These are phyloP conservation scores for Nesidiocoris tenuis DNA, from an alignment of 2,888 invertebrate species.

Conservation along the genomic window DNA sequence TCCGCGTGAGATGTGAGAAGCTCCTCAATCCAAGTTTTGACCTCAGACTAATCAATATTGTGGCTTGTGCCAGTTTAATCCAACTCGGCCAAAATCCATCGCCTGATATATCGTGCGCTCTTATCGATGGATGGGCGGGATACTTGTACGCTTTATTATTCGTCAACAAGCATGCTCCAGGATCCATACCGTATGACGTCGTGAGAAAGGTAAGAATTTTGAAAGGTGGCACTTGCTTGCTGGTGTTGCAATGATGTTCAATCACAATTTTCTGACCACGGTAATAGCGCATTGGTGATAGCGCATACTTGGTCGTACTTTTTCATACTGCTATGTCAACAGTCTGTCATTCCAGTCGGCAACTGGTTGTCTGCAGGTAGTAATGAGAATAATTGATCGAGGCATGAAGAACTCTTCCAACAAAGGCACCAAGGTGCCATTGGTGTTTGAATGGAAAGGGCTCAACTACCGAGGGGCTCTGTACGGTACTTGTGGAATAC, in stretches of 20 bases:
- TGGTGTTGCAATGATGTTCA: too few species aligned
- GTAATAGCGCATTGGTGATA: too few species aligned
- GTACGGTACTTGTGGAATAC: slow-evolving; percentile 83
- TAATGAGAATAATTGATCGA: neutral
- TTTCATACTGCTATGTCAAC: too few species aligned
- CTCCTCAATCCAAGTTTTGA: too few species aligned
- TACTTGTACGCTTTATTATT: slow-evolving; percentile 78
- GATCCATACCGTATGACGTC: slow-evolving; percentile 61
- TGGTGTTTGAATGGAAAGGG: slow-evolving; percentile 85
- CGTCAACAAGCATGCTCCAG: slow-evolving; percentile 66
- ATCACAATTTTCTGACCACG: too few species aligned
- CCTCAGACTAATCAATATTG: too few species aligned
- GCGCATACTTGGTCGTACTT: too few species aligned
- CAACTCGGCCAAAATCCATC: slow-evolving; percentile 23
- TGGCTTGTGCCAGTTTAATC: slow-evolving; percentile 1
- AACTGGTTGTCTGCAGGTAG: neutral
- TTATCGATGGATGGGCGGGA: slow-evolving; percentile 81
- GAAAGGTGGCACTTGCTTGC: too few species aligned
- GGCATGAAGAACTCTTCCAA: slow-evolving; percentile 45
- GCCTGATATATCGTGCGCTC: slow-evolving; percentile 68
- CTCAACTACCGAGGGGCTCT: slow-evolving; percentile 85
- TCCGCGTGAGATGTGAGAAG: too few species aligned
- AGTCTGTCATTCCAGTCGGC: too few species aligned
- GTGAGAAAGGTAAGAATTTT: slow-evolving; percentile 61
- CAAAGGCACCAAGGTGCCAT: slow-evolving; percentile 60